These are phyloP conservation scores for Thymelicus lineola DNA, from an alignment of 2,888 invertebrate species.

Conservation along the genomic window DNA sequence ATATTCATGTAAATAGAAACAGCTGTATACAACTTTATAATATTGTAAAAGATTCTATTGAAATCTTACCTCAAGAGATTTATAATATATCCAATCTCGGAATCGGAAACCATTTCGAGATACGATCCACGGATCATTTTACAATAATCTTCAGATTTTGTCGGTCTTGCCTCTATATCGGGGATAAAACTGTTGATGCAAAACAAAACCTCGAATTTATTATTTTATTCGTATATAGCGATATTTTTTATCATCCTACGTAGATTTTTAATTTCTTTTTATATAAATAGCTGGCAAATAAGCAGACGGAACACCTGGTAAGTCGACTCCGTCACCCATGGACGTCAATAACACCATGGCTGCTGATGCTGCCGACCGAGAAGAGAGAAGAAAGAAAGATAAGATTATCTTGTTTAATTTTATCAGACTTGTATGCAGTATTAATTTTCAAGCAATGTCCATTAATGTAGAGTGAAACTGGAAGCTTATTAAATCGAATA, in stretches of 20 bases:
- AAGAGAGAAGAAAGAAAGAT: no score
- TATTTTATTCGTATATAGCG: neutral
- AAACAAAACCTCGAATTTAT: constrained; percentile 14
- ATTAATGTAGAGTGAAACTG: neutral
- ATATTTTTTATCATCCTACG: neutral
- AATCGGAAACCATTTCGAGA: constrained; percentile 62
- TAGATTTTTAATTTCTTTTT: no score
- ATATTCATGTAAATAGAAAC: neutral
- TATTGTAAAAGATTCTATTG: constrained; percentile 52
- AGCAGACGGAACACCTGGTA: no score
- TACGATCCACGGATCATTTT: constrained; percentile 60
- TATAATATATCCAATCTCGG: constrained; percentile 57
- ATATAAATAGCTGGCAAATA: no score
- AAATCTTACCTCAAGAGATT: constrained; percentile 57
- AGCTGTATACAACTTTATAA: constrained; percentile 35
- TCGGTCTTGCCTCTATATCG: constrained; percentile 51
- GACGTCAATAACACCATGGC: no score
- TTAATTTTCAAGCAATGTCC: no score
- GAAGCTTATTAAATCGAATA: neutral
- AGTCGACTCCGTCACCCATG: no score
- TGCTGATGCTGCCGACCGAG: no score
- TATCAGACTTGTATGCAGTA: no score
- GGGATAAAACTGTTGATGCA: constrained; percentile 41
- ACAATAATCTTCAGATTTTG: constrained; percentile 67
- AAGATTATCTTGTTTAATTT: no score